Percentiles rank a stretch among this genome's conserved stretches.
Conservation (phyloP, 2,797 vertebrate genomes). For the Eremophila alpestris region DNA sequence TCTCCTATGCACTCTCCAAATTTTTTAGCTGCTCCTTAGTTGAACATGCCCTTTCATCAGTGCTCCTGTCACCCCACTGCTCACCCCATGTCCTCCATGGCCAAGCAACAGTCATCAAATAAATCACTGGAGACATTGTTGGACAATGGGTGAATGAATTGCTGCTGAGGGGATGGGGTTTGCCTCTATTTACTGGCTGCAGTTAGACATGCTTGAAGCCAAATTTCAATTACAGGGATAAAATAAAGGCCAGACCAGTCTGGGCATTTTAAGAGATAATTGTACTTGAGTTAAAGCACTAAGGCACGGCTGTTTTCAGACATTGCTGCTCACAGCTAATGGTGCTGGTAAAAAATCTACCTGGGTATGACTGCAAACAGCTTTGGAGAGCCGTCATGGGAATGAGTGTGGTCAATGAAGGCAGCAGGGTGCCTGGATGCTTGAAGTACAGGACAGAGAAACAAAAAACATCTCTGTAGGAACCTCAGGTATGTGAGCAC, state of each 20-base stretch:
- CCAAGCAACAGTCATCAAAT: background rate
- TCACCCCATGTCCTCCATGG: background rate
- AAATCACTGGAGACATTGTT: background rate
- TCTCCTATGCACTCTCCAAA: background rate
- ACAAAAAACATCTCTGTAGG: background rate
- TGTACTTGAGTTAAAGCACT: background rate
- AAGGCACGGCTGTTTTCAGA: background rate
- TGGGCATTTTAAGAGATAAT: background rate
- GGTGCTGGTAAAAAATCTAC: background rate
- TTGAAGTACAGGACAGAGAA: background rate
- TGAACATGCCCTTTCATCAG: background rate
- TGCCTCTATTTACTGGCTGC: background rate
- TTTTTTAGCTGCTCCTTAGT: background rate
- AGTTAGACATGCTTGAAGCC: slow-evolving; percentile 9
- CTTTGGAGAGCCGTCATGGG: background rate
- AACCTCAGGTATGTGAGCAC: background rate
- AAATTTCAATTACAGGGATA: slow-evolving; percentile 33
- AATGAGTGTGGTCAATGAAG: rapidly evolving
- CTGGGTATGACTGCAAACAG: background rate
- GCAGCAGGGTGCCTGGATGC: background rate
- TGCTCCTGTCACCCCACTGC: background rate
- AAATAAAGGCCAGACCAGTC: background rate
- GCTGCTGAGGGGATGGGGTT: background rate
- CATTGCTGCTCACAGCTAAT: background rate
- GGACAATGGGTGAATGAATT: background rate